Conservation (phyloP, 2,888 invertebrate species). For the Heliconius cydno region DNA sequence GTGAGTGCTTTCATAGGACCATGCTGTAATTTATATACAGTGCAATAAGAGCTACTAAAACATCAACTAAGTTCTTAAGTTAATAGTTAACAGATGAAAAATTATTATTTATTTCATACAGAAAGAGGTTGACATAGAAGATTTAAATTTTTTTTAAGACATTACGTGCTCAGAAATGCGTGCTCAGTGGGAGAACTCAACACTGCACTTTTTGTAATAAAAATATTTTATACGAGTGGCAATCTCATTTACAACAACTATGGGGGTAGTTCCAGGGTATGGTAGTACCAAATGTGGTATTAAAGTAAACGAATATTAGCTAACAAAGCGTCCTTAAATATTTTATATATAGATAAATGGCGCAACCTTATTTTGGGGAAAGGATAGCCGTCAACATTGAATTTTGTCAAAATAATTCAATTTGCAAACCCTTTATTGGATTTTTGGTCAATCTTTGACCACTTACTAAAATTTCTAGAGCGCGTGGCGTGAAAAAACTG, state of each 20-base stretch:
- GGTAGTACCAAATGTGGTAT: neutral
- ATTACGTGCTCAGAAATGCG: too few species aligned
- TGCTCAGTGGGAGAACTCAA: too few species aligned
- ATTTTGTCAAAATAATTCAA: slow-evolving; percentile 42
- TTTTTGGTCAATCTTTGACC: slow-evolving; percentile 39
- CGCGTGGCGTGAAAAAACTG: neutral
- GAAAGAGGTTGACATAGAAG: too few species aligned
- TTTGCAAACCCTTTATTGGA: slow-evolving; percentile 45
- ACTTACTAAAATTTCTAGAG: slow-evolving; percentile 24
- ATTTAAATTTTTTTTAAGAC: too few species aligned
- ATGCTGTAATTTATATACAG: neutral
- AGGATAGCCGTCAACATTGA: slow-evolving; percentile 17
- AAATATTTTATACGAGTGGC: too few species aligned
- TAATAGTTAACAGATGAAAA: neutral
- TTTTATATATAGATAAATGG: neutral
- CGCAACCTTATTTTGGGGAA: neutral
- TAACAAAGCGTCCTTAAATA: neutral
- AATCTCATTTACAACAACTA: too few species aligned
- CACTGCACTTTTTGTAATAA: too few species aligned
- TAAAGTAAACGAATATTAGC: neutral
- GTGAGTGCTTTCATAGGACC: slow-evolving; percentile 7
- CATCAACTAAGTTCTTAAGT: neutral
- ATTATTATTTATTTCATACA: neutral
- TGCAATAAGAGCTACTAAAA: neutral
- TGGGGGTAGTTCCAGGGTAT: too few species aligned